Conservation (phyloP, 2,888 invertebrate species). For the Ophraella communa region DNA sequence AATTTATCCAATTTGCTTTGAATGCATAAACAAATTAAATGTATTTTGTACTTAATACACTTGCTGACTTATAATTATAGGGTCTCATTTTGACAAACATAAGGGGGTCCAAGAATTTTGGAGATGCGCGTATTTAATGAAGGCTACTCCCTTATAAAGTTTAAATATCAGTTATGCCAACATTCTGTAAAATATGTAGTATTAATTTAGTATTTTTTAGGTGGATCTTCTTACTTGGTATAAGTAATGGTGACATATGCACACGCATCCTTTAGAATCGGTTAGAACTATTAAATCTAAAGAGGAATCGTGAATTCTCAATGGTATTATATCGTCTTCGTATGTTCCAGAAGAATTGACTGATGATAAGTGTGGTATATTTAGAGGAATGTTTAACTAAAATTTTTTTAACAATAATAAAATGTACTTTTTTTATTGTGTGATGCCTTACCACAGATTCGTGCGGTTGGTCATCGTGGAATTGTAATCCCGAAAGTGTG, state of each 20-base stretch:
- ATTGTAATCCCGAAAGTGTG: conserved; percentile 82
- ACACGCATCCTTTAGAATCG: conserved; percentile 75
- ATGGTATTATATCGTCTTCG: conserved; percentile 81
- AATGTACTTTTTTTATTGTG: not conserved
- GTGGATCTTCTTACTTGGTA: conserved; percentile 73
- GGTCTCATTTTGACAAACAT: no score
- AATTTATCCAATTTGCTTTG: no score
- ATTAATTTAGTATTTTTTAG: no score
- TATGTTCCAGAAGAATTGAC: conserved; percentile 71
- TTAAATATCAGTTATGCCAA: no score
- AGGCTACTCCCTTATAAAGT: no score
- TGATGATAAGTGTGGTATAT: conserved; percentile 71
- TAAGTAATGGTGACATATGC: conserved; percentile 82
- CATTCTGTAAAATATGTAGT: no score
- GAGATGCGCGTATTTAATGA: no score
- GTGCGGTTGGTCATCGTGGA: conserved; percentile 84
- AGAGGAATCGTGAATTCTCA: conserved; percentile 82
- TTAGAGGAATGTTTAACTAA: conserved; percentile 84
- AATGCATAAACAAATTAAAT: no score
- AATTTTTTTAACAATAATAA: conserved; percentile 40
- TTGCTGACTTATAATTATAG: no score
- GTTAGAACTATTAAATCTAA: conserved; percentile 81
- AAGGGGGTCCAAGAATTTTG: no score
- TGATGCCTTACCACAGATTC: conserved; percentile 78
- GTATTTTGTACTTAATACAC: no score